Evolutionary conservation across 2,113 vertebrate genomes (phyloP).

Genomic region (Macrotis lagotis): DNA sequence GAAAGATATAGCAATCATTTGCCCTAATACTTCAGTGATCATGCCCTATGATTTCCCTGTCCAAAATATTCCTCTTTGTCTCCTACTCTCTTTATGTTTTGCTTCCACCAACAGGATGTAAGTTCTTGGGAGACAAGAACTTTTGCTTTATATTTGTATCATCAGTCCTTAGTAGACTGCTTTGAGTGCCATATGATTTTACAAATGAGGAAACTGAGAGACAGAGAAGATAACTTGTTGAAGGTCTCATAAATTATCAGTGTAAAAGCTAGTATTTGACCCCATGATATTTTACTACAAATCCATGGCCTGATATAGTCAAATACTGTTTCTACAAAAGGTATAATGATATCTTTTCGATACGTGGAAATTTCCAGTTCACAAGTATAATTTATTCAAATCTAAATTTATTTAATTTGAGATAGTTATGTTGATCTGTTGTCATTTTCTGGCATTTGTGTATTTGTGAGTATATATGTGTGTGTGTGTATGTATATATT

Average conservation of each 20-base stretch:
- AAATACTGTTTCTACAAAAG: not conserved
- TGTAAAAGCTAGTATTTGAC: not conserved
- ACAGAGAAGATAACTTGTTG: not conserved
- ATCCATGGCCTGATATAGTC: not conserved
- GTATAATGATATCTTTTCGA: not conserved
- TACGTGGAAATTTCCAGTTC: not conserved
- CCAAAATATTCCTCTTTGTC: not conserved
- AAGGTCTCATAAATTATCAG: not conserved
- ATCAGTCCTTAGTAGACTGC: not conserved
- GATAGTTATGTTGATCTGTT: not conserved
- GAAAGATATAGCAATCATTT: not conserved
- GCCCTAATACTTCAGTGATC: not conserved
- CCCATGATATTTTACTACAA: not conserved
- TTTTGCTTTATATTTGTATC: not conserved
- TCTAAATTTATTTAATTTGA: not conserved
- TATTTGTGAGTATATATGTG: not conserved
- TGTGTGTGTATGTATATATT: not conserved
- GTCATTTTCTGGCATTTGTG: not conserved
- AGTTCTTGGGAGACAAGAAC: not conserved
- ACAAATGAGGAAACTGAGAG: not conserved
- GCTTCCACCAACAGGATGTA: not conserved
- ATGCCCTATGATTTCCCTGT: not conserved
- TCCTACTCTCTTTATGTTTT: not conserved
- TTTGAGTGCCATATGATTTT: not conserved
- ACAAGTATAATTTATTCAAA: not conserved